Percentiles rank a stretch among this genome's conserved stretches.
phyloP scores from a whole-genome alignment of 2,113 vertebrate species.

The Podocnemis expansa region DNA sequence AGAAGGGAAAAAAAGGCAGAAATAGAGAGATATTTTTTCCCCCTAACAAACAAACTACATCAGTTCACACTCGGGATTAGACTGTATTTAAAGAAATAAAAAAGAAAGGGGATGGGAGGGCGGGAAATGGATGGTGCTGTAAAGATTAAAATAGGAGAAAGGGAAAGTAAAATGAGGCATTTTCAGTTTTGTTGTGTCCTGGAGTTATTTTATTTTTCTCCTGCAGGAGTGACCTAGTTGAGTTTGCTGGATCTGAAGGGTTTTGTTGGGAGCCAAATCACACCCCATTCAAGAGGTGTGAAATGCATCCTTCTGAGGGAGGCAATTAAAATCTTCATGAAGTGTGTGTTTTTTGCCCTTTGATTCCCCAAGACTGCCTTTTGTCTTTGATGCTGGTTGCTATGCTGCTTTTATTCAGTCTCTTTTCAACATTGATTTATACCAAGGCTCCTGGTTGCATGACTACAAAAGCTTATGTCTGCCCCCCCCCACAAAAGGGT shows the following conservation, averaged over 20 bases:
- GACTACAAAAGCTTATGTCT: background rate
- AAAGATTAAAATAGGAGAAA: conserved; percentile 78
- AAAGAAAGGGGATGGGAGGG: conserved; percentile 65
- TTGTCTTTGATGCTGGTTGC: conserved; percentile 8
- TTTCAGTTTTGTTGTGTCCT: conserved; percentile 53
- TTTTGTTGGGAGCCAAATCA: conserved; percentile 62
- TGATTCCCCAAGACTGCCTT: background rate
- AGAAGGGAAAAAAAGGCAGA: conserved; percentile 83
- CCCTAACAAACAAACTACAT: conserved; percentile 82
- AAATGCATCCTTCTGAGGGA: conserved; percentile 63
- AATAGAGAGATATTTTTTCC: conserved; percentile 82
- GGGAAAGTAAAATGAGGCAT: conserved; percentile 61
- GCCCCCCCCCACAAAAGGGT: background rate
- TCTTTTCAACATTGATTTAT: background rate
- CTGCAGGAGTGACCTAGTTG: conserved; percentile 62
- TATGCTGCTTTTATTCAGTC: background rate
- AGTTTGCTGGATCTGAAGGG: conserved; percentile 57
- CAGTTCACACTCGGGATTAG: conserved; percentile 86
- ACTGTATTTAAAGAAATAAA: conserved; percentile 81
- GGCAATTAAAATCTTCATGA: conserved; percentile 48
- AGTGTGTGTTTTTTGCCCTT: background rate
- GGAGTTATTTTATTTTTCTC: conserved; percentile 35
- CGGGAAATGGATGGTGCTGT: conserved; percentile 70
- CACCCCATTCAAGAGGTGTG: conserved; percentile 52
- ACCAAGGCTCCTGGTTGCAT: background rate